Percentiles rank a stretch among this genome's conserved stretches.
Conservation (phyloP, 2,113 vertebrate genomes). For the Chlamydotis undulata region DNA sequence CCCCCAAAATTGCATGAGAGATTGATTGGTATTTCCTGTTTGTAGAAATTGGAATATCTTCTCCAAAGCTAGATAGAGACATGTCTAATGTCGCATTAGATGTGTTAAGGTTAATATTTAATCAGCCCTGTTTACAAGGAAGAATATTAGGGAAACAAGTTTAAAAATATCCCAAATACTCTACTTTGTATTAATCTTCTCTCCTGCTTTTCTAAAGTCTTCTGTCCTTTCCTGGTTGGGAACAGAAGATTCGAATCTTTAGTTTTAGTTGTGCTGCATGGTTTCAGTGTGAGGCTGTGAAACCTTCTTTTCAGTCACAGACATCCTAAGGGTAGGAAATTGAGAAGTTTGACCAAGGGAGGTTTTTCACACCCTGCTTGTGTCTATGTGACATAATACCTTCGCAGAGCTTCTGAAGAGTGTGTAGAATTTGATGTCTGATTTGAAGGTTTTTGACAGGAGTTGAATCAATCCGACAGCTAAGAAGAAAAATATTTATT, state of each 20-base stretch:
- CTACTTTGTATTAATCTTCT: not conserved
- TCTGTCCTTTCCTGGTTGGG: not conserved
- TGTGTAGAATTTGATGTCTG: not conserved
- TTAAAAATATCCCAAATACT: not conserved
- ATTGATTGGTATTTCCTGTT: not conserved
- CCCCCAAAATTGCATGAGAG: not conserved
- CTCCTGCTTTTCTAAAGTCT: not conserved
- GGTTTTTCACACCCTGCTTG: not conserved
- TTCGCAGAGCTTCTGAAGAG: not conserved
- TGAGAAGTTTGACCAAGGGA: not conserved
- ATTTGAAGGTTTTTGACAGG: not conserved
- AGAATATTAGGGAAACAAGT: not conserved
- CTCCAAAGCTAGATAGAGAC: not conserved
- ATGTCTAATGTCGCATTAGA: not conserved
- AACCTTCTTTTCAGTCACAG: not conserved
- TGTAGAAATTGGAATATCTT: not conserved
- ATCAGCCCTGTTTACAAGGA: not conserved
- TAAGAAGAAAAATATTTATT: not conserved
- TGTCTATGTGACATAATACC: not conserved
- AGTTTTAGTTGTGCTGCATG: not conserved
- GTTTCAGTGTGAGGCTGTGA: not conserved
- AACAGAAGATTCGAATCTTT: not conserved
- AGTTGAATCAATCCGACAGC: not conserved
- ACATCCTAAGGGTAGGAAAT: not conserved
- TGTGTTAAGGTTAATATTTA: not conserved